These are phyloP conservation scores for Pseudoatta argentina DNA, from an alignment of 1,140 invertebrate species.

Conservation along the genomic window DNA sequence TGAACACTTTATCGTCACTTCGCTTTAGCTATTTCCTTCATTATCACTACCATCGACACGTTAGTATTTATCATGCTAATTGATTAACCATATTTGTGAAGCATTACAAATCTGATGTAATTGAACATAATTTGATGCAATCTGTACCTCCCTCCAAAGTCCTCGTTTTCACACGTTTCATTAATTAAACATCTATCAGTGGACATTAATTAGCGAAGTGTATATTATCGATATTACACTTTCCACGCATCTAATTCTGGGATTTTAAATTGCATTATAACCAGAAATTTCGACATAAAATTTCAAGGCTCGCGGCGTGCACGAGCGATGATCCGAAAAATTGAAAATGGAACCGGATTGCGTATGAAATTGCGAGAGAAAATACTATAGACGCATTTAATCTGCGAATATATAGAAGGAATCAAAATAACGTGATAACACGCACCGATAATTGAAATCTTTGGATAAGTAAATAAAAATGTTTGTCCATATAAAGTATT, in stretches of 20 bases:
- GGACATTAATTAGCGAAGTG: constrained; percentile 19
- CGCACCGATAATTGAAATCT: neutral
- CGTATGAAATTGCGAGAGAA: constrained; percentile 29
- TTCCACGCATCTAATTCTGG: neutral
- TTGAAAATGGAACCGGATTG: constrained; percentile 19
- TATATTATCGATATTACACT: constrained; percentile 45
- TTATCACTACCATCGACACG: constrained; percentile 20
- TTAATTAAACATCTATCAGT: constrained; percentile 47
- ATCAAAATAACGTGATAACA: neutral
- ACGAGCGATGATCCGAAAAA: constrained; percentile 29
- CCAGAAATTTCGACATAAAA: constrained; percentile 30
- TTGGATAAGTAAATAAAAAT: constrained; percentile 26
- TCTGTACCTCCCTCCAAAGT: neutral
- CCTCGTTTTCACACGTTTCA: constrained; percentile 39
- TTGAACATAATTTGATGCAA: constrained; percentile 35
- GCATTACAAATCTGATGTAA: constrained; percentile 17
- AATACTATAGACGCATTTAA: neutral
- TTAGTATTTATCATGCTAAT: constrained; percentile 34
- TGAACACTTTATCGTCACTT: neutral
- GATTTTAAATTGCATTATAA: neutral
- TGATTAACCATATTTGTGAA: constrained; percentile 53
- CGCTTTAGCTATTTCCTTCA: constrained; percentile 34
- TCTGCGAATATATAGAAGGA: neutral
- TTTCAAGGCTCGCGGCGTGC: neutral
- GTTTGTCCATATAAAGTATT: neutral